Percentiles rank a stretch among this genome's conserved stretches.
Evolutionary conservation across 2,113 vertebrate genomes (phyloP).

Genomic region (Steatornis caripensis): DNA sequence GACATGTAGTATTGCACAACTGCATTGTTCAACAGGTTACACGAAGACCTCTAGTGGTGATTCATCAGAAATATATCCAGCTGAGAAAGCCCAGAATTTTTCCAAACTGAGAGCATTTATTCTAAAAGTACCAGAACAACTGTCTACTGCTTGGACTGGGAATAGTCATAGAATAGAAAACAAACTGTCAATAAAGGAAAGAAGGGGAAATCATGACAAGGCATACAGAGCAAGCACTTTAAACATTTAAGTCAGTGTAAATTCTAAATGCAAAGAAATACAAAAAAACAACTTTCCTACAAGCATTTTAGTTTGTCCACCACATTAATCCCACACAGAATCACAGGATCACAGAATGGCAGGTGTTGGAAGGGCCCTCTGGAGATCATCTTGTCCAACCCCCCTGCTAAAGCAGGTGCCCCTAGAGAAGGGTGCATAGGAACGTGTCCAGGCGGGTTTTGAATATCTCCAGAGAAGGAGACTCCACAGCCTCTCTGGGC

Average conservation of each 20-base stretch:
- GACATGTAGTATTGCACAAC: not conserved
- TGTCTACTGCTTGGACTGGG: not conserved
- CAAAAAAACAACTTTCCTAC: not conserved
- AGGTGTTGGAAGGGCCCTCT: too few relatives aligned
- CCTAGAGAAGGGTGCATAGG: too few relatives aligned
- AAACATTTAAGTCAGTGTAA: not conserved
- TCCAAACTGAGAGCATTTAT: not conserved
- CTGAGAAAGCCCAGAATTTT: not conserved
- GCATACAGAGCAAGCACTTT: not conserved
- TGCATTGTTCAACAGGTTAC: not conserved
- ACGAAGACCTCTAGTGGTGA: constrained; percentile 22
- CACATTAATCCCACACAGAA: not conserved
- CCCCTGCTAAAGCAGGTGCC: too few relatives aligned
- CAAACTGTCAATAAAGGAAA: not conserved
- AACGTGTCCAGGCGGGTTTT: too few relatives aligned
- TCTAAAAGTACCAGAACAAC: not conserved
- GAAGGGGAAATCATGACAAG: not conserved
- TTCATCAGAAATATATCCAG: not conserved
- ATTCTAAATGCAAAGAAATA: not conserved
- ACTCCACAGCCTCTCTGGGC: too few relatives aligned
- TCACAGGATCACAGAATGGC: too few relatives aligned
- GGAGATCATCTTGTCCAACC: too few relatives aligned
- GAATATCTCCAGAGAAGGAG: too few relatives aligned
- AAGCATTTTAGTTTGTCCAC: not conserved
- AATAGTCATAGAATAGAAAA: not conserved